Percentiles rank a stretch among this genome's conserved stretches.
phyloP scores from a whole-genome alignment of 2,113 vertebrate genomes.

The Tenrec ecaudatus region DNA sequence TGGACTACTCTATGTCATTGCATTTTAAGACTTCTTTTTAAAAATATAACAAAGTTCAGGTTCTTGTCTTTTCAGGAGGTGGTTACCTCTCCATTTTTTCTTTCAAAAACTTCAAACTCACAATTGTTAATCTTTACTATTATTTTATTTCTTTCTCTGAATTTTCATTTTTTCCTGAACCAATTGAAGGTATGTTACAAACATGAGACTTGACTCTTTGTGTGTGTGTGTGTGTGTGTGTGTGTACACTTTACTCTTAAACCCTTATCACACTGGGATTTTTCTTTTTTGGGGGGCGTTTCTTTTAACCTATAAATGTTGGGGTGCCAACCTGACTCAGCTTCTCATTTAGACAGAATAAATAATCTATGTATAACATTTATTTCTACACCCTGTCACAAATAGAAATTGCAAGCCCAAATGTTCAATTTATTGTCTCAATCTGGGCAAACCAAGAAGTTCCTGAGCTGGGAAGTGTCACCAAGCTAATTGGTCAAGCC shows the following conservation, averaged over 20 bases:
- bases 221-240: no score
- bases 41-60: slow-evolving; percentile 17
- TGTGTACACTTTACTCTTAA: not conserved
- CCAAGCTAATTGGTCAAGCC: no score
- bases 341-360: not conserved
- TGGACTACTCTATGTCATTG: slow-evolving; percentile 41
- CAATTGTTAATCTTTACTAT: not conserved
- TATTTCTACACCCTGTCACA: not conserved
- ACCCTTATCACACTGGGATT: not conserved
- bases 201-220: not conserved
- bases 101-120: not conserved
- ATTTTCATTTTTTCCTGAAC: not conserved
- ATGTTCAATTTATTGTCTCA: not conserved
- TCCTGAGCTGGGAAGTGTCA: not conserved
- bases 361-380: not conserved
- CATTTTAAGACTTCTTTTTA: slow-evolving; percentile 48
- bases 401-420: not conserved
- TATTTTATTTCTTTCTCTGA: not conserved
- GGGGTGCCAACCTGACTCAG: no score
- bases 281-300: no score
- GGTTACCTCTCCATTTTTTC: not conserved
- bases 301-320: not conserved
- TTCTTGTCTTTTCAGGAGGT: not conserved
- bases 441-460: not conserved
- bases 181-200: not conserved